Evolutionary conservation across 2,888 invertebrate genomes (phyloP).

Genomic region (Drosophila melanosoma): DNA sequence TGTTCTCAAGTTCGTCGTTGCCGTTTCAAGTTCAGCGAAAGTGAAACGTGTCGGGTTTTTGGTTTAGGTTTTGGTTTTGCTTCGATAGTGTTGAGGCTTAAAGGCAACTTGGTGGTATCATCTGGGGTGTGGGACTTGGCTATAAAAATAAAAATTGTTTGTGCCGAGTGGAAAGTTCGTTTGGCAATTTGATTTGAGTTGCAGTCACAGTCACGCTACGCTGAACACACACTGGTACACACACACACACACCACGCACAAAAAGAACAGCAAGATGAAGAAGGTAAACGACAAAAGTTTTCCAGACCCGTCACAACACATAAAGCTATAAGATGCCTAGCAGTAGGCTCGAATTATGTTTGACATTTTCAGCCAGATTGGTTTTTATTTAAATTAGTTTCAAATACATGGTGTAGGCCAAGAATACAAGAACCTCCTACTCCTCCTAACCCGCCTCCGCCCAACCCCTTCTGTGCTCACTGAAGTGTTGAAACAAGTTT

Average conservation of each 20-base stretch:
- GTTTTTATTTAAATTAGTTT: conserved; percentile 81
- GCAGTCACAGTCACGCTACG: conserved; percentile 49
- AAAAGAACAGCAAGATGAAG: conserved; percentile 6
- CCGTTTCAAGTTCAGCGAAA: conserved; percentile 71
- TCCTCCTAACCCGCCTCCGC: not conserved
- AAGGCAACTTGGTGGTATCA: conserved; percentile 20
- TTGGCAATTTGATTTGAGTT: conserved; percentile 64
- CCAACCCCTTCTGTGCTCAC: conserved; percentile 35
- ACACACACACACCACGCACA: conserved; percentile 15
- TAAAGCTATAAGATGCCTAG: conserved; percentile 62
- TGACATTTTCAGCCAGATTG: conserved; percentile 73
- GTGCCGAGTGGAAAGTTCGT: conserved; percentile 65
- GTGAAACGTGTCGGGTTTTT: conserved; percentile 62
- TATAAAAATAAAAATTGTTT: conserved; percentile 75
- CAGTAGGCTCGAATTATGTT: conserved; percentile 64
- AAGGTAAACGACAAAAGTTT: conserved; percentile 52
- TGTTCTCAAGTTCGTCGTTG: conserved; percentile 58
- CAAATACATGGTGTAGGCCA: conserved; percentile 58
- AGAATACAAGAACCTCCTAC: conserved; percentile 8
- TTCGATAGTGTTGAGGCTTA: conserved; percentile 27
- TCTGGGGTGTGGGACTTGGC: conserved; percentile 9
- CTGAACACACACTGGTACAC: conserved; percentile 21
- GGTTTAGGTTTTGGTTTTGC: conserved; percentile 14
- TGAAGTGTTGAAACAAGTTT: conserved; percentile 70
- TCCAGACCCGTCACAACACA: conserved; percentile 61